Evolutionary conservation across 2,797 vertebrate species (phyloP), one percentile per base, ranked within the genome.

Genomic region (Alcedo atthis): DNA sequence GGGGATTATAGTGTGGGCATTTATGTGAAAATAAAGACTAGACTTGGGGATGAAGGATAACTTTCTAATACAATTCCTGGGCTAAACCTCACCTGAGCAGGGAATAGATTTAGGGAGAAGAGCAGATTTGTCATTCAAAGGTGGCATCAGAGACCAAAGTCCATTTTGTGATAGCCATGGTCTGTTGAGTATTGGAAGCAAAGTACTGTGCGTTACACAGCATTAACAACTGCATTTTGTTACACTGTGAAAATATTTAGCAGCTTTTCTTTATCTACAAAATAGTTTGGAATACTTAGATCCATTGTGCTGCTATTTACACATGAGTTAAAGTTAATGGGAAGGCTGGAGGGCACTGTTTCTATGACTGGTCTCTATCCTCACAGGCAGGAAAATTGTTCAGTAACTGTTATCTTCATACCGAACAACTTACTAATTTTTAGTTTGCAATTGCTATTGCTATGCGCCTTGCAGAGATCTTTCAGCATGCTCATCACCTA

Each of bases 401-500:
- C 18, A 13, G 35, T 11, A 83, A 18, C 55, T 74, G 61, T 22
- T 32, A 46, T 63, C 62, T 46, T 83, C 55, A 15, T 45, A 32
- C 9, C 10, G 8, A 62, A 43, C 5, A 45, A 9, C 22, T 35
- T 46, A 32, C 42, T 42, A 42, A 68, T 45, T 78, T 49, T 57
- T 46, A 63, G 9, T 15, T 42, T 46, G 28, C 24, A 8, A 28
- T 15, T 59, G 22, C 18, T 30, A 8, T 46, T 33, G 62, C 22
- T 73, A 7, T 57, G 74, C 30, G 35, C 11, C 43, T 69, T 33
- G 25, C 15, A 35, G 76, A 85, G 75, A 51, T 18, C 32, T 53
- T 75, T 33, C 63, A 15, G 20, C 1, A 0, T 1, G 0, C n/a
- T 45, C 37, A 13, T 24, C 0, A 1, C 28, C 32, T 28, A 6